A percentile compares a stretch with the other conserved stretches of the same genome.
Conservation (phyloP, 2,888 invertebrate species). For the Aporophyla lueneburgensis region DNA sequence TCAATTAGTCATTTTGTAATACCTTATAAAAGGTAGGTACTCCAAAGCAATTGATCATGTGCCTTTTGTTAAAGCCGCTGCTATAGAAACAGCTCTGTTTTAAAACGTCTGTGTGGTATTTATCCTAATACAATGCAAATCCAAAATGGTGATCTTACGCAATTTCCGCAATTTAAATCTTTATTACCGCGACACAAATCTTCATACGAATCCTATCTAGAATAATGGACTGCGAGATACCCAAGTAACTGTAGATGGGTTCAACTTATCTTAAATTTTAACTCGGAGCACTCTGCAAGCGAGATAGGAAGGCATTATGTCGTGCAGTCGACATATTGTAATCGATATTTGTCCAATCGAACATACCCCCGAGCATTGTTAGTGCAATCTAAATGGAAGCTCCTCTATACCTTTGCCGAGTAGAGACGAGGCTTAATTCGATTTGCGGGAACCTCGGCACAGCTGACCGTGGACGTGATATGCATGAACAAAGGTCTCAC, state of each 20-base stretch:
- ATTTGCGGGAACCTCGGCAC: slow-evolving; percentile 76
- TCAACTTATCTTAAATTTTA: slow-evolving; percentile 56
- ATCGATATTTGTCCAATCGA: slow-evolving; percentile 67
- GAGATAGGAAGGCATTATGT: slow-evolving; percentile 49
- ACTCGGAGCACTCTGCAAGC: slow-evolving; percentile 37
- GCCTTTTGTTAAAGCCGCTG: slow-evolving; percentile 22
- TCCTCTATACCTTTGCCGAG: slow-evolving; percentile 70
- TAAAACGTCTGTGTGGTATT: slow-evolving; percentile 26
- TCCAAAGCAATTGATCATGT: slow-evolving; percentile 46
- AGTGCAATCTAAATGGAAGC: slow-evolving; percentile 74
- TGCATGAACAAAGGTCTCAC: slow-evolving; percentile 61
- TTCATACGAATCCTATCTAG: slow-evolving; percentile 49
- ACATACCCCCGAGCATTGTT: slow-evolving; percentile 64
- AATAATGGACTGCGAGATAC: slow-evolving; percentile 42
- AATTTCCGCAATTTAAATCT: slow-evolving; percentile 39
- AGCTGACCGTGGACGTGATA: slow-evolving; percentile 73
- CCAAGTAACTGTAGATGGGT: slow-evolving; percentile 28
- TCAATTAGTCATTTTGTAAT: slow-evolving; percentile 28
- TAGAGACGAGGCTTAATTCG: slow-evolving; percentile 74
- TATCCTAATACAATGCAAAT: slow-evolving; percentile 19
- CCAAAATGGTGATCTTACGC: slow-evolving; percentile 24
- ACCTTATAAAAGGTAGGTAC: slow-evolving; percentile 33
- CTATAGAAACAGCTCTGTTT: slow-evolving; percentile 39
- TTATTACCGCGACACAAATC: slow-evolving; percentile 41
- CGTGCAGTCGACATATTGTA: slow-evolving; percentile 58